These are phyloP conservation scores for Sipha maydis DNA, from an alignment of 2,888 invertebrate genomes.

Conservation along the genomic window DNA sequence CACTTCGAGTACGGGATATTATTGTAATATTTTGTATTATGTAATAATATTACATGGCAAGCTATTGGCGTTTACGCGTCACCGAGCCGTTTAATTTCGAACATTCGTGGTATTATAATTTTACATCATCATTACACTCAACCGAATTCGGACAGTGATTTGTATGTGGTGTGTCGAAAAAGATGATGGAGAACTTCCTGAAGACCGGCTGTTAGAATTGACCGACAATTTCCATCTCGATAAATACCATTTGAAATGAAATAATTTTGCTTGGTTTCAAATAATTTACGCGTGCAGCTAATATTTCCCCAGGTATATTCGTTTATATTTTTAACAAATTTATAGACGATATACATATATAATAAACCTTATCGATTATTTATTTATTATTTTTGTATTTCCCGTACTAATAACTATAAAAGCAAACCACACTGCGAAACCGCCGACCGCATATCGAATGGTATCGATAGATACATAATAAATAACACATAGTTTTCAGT, in stretches of 20 bases:
- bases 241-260: not conserved
- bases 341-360: too few species aligned
- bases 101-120: not conserved
- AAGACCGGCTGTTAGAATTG: not conserved
- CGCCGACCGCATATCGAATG: too few species aligned
- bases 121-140: not conserved
- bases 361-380: too few species aligned
- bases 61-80: not conserved
- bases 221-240: not conserved
- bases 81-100: not conserved
- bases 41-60: not conserved
- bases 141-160: not conserved
- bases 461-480: too few species aligned
- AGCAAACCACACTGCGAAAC: too few species aligned
- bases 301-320: too few species aligned
- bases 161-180: not conserved
- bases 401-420: too few species aligned
- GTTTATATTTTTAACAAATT: too few species aligned
- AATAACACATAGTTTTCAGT: too few species aligned
- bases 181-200: not conserved
- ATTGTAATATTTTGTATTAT: too few species aligned
- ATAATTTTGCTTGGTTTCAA: not conserved
- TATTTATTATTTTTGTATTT: too few species aligned
- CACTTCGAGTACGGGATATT: not conserved
- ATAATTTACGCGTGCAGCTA: too few species aligned